These are phyloP conservation scores for Chloroclysta siterata DNA, from an alignment of 2,888 invertebrate genomes.

Conservation along the genomic window DNA sequence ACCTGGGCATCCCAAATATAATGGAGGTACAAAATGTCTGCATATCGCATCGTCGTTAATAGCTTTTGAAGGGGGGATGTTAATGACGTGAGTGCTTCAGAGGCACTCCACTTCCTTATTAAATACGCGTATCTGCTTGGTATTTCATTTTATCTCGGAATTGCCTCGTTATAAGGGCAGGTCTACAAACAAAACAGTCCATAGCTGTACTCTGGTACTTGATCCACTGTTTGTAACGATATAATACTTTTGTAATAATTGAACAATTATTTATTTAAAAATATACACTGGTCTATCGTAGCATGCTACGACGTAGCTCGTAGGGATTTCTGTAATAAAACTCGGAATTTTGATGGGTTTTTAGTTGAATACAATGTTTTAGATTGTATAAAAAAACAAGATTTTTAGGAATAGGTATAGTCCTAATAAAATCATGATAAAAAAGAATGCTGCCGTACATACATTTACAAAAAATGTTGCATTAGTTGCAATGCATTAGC, in stretches of 20 bases:
- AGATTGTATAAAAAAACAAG: too few species aligned
- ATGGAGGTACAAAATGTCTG: slow-evolving; percentile 28
- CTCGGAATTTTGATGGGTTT: too few species aligned
- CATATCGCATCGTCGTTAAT: slow-evolving; percentile 38
- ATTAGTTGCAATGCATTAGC: too few species aligned
- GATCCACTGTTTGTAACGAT: background rate
- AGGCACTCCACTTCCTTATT: slow-evolving; percentile 45
- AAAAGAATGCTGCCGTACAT: too few species aligned
- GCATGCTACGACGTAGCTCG: too few species aligned
- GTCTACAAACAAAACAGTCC: background rate
- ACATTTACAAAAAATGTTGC: too few species aligned
- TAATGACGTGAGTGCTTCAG: slow-evolving; percentile 53
- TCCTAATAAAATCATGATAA: too few species aligned
- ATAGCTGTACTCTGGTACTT: background rate
- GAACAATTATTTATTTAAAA: background rate
- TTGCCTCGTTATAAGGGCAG: background rate
- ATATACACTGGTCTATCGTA: too few species aligned
- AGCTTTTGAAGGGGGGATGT: slow-evolving; percentile 41
- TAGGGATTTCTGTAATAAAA: too few species aligned
- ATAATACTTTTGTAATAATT: too few species aligned
- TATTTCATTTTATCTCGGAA: slow-evolving; percentile 37
- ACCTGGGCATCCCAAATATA: slow-evolving; percentile 12
- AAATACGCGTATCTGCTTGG: slow-evolving; percentile 38
- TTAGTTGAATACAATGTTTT: too few species aligned
- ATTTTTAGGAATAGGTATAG: too few species aligned